phyloP scores from a whole-genome alignment of 1,140 invertebrate species.

The Aphaenogaster floridana region DNA sequence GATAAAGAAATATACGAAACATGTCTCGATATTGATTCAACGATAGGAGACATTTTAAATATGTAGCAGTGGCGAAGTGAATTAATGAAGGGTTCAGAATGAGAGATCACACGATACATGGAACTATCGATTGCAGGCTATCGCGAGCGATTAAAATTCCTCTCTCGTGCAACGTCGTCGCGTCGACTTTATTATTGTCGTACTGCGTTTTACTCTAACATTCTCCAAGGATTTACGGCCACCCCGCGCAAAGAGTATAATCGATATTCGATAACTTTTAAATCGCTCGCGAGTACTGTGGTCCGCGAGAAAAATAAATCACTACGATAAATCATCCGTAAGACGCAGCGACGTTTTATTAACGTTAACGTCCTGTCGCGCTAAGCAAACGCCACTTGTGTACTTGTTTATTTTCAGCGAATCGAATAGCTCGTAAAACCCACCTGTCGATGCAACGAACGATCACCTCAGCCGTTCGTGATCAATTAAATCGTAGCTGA shows the following conservation, averaged over 20 bases:
- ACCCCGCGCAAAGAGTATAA: background rate
- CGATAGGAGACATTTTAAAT: slow-evolving; percentile 33
- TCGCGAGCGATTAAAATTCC: slow-evolving; percentile 21
- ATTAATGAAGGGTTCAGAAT: slow-evolving; percentile 26
- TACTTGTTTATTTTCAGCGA: slow-evolving; percentile 10
- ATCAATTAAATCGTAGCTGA: slow-evolving; percentile 21
- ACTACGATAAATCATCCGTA: slow-evolving; percentile 27
- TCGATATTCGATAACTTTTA: slow-evolving; percentile 13
- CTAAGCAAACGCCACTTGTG: slow-evolving; percentile 5
- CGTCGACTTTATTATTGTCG: slow-evolving; percentile 29
- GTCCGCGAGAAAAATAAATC: slow-evolving; percentile 2
- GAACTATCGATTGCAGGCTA: slow-evolving; percentile 9
- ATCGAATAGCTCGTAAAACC: slow-evolving; percentile 10
- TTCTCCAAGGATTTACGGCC: slow-evolving; percentile 22
- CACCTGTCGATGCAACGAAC: slow-evolving; percentile 1
- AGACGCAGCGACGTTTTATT: slow-evolving; percentile 15
- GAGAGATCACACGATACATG: slow-evolving; percentile 22
- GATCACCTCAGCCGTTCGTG: background rate
- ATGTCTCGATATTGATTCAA: slow-evolving; percentile 15
- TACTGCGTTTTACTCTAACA: background rate
- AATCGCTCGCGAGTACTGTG: background rate
- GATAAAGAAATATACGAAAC: slow-evolving; percentile 36
- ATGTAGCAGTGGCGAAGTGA: background rate
- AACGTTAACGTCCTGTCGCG: slow-evolving; percentile 32
- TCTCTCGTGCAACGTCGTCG: slow-evolving; percentile 14